phyloP scores from a whole-genome alignment of 2,888 invertebrate genomes.

The Pristionchus maxplancki region DNA sequence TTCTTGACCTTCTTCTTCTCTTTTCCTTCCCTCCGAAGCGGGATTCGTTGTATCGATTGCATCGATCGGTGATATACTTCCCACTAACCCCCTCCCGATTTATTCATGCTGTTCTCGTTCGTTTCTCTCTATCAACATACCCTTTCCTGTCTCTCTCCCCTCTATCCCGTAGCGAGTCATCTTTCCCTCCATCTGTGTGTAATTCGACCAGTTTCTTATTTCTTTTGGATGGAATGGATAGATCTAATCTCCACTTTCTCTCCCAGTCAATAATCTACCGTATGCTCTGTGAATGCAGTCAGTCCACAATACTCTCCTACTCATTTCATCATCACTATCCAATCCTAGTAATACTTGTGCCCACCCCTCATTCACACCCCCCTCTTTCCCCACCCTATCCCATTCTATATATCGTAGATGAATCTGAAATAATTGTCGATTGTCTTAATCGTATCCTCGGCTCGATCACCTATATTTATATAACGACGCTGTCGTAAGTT shows the following conservation, averaged over 20 bases:
- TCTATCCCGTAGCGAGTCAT: neutral
- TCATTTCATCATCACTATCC: slow-evolving; percentile 50
- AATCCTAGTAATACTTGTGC: slow-evolving; percentile 31
- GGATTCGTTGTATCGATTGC: slow-evolving; percentile 43
- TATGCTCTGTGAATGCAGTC: slow-evolving; percentile 39
- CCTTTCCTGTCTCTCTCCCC: neutral
- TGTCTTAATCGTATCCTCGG: neutral
- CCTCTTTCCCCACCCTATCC: neutral
- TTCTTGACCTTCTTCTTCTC: neutral
- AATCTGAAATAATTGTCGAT: slow-evolving; percentile 30
- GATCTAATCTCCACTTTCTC: neutral
- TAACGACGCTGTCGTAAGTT: neutral
- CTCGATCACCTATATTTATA: neutral
- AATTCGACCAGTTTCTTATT: neutral
- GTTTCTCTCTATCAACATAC: neutral
- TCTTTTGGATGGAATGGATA: slow-evolving; percentile 15
- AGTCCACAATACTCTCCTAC: neutral
- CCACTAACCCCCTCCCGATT: neutral
- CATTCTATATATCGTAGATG: slow-evolving; percentile 5
- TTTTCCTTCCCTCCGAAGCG: neutral
- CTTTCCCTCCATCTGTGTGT: neutral
- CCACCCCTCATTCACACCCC: neutral
- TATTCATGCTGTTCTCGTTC: neutral
- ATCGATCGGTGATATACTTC: slow-evolving; percentile 42
- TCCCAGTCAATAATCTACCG: neutral